Conservation (phyloP, 2,888 invertebrate genomes). For the Antheraea assamensis region DNA sequence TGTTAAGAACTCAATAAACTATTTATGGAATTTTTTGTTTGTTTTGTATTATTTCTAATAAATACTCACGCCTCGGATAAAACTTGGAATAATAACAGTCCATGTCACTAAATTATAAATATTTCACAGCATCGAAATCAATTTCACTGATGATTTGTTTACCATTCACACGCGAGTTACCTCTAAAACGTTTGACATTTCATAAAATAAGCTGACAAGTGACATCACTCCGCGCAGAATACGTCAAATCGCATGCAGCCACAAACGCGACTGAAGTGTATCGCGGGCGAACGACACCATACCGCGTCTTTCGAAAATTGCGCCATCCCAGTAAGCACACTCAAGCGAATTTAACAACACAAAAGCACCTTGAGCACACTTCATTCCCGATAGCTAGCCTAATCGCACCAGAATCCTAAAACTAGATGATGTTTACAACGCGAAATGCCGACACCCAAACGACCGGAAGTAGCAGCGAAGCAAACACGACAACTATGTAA, state of each 20-base stretch:
- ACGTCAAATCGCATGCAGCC: constrained; percentile 83
- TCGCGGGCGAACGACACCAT: constrained; percentile 81
- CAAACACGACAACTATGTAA: constrained; percentile 90
- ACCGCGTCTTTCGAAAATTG: constrained; percentile 84
- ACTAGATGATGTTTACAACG: constrained; percentile 82
- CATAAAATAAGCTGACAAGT: constrained; percentile 79
- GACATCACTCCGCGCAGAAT: constrained; percentile 80
- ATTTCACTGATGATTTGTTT: constrained; percentile 78
- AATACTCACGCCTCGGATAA: constrained; percentile 81
- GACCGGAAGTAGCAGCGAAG: constrained; percentile 83
- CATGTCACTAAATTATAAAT: constrained; percentile 63
- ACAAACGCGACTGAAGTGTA: constrained; percentile 83
- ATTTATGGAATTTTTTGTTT: constrained; percentile 76
- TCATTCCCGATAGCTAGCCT: constrained; percentile 75
- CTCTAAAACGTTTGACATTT: constrained; percentile 79
- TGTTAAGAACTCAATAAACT: constrained; percentile 61
- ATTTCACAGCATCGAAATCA: constrained; percentile 72
- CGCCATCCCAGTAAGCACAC: constrained; percentile 81
- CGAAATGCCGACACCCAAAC: constrained; percentile 81
- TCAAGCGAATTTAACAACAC: constrained; percentile 81
- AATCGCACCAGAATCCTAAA: constrained; percentile 70
- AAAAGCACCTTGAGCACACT: constrained; percentile 80
- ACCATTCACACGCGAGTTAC: constrained; percentile 76
- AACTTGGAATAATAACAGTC: constrained; percentile 82
- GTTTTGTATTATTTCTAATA: constrained; percentile 61